Evolutionary conservation across 2,113 vertebrate species (phyloP), one percentile per base, ranked within the genome.

Genomic region (Ploceus nigricollis): DNA sequence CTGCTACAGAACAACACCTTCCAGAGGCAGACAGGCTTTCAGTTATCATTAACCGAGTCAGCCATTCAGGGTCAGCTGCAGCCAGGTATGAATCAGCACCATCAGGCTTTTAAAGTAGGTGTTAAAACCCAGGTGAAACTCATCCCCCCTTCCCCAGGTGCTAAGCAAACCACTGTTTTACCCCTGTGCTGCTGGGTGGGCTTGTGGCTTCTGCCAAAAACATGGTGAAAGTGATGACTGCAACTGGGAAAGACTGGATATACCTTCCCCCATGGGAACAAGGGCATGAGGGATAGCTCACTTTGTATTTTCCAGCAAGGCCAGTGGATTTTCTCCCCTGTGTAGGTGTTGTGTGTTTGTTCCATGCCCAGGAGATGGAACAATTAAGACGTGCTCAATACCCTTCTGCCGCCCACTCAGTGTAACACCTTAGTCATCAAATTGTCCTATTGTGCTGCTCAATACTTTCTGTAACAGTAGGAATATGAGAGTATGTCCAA

Each of bases 401-500:
- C 30, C 60, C 24, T 71, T 81, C 80, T 75, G 39, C 60, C 10
- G 2, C 42, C 33, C 11, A 24, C 13, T 8, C 85, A 30, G 15
- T 42, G 51, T 87, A 96, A 95, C 86, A 81, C 88, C 92, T 95
- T 81, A 94, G 82, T 95, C 95, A 96, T 95, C 94, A 90, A 92
- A 94, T 82, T 0, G 3, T 40, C 64, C 80, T 37, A 42, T 9
- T 79, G 88, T 82, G 80, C 88, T 95, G 82, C 81, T 94, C 89
- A 83, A 94, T 94, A 90, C 86, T 84, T 94, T 92, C 80, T 90
- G 33, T 92, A 95, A 91, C 69, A 93, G 88, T 39, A 83, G 72
- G 94, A 94, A 96, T 94, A 96, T 96, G 89, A 97, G 93, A 96
- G 65, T 93, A 96, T 82, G 86, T 93, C 96, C 95, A 96, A 96